Percentiles rank a stretch among this genome's conserved stretches.
Conservation (phyloP, 64 coral and sea anemone genomes). For the Astreopora myriophthalma region DNA sequence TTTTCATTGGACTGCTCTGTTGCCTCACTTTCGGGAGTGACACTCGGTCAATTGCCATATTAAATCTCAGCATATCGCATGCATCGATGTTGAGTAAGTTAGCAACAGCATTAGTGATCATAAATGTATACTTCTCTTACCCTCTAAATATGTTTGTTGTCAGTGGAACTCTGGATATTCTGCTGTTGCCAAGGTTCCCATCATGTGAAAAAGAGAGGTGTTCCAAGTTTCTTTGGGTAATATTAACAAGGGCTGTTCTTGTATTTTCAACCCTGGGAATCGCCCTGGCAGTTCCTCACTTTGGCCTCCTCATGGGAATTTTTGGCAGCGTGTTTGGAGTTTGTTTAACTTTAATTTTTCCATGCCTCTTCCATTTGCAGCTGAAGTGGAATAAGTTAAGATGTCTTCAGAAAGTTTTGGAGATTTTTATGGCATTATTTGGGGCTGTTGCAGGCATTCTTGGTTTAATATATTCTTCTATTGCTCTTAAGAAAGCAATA, state of each 20-base stretch:
- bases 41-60: constrained; percentile 46
- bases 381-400: constrained; percentile 62
- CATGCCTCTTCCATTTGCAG: constrained; percentile 79
- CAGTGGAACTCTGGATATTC: constrained; percentile 69
- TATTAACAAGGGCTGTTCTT: constrained; percentile 49
- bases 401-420: constrained; percentile 44
- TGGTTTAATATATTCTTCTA: constrained; percentile 71
- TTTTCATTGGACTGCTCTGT: constrained; percentile 62
- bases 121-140: constrained; percentile 84
- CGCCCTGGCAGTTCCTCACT: constrained; percentile 80
- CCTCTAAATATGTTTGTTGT: constrained; percentile 89
- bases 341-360: constrained; percentile 80
- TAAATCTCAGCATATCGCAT: constrained; percentile 62
- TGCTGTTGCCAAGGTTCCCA: constrained; percentile 71
- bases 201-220: constrained; percentile 12
- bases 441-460: constrained; percentile 62
- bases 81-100: constrained; percentile 58
- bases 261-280: constrained; percentile 72
- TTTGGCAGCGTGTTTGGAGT: constrained; percentile 86
- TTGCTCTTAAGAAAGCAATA: constrained; percentile 40
- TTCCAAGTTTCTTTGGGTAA: constrained; percentile 57
- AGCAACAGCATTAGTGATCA: constrained; percentile 37
- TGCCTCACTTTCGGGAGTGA: constrained; percentile 56
- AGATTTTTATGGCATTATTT: constrained; percentile 66
- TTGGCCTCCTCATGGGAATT: constrained; percentile 85